phyloP scores from a whole-genome alignment of 2,888 invertebrate genomes.

The Plebejus argus region DNA sequence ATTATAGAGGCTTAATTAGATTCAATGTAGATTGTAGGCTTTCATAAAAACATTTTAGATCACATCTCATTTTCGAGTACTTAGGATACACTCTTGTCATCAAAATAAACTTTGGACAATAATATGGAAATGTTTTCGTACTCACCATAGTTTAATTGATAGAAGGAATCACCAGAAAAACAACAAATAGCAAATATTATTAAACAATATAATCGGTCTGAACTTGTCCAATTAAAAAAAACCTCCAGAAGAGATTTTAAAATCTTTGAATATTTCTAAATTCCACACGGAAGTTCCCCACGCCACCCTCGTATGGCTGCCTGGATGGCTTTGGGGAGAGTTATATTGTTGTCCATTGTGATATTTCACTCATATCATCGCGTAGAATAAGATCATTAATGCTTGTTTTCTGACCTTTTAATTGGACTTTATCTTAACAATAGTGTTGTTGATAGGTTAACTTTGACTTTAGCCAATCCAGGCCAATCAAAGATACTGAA shows the following conservation, averaged over 20 bases:
- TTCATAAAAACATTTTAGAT: background rate
- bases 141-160: background rate
- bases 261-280: background rate
- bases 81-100: background rate
- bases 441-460: background rate
- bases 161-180: background rate
- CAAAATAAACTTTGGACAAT: constrained; percentile 8
- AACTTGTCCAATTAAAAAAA: background rate
- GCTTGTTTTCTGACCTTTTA: background rate
- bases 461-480: background rate
- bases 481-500: background rate
- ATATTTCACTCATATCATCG: background rate
- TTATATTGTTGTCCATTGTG: constrained; percentile 30
- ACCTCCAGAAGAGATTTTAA: background rate
- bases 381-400: background rate
- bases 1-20: background rate
- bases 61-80: background rate
- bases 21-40: background rate
- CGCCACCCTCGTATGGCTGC: constrained; percentile 47
- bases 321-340: constrained; percentile 34
- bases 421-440: background rate
- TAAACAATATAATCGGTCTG: background rate
- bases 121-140: background rate
- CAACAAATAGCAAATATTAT: background rate
- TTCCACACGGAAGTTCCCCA: background rate